Evolutionary conservation across 2,888 invertebrate genomes (phyloP).

Genomic region (Lottia scabra): DNA sequence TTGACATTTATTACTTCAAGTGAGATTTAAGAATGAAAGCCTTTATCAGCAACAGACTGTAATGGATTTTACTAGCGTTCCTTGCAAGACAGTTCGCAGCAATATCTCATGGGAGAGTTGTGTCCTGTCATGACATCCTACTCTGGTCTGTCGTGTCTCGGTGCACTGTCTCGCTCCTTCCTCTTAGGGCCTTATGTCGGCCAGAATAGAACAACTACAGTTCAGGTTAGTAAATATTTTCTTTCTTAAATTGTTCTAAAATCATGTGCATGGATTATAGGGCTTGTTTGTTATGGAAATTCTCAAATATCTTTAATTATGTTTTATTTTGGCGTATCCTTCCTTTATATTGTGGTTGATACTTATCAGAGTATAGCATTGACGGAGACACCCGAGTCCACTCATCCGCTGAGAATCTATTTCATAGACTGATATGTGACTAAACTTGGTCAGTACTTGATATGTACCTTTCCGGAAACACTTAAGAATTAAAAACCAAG

Average conservation of each 20-base stretch:
- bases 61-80: background rate
- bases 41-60: background rate
- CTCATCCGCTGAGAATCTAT: too few species aligned
- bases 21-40: background rate
- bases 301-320: too few species aligned
- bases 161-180: constrained; percentile 11
- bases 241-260: background rate
- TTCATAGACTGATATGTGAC: too few species aligned
- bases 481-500: too few species aligned
- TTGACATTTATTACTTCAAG: background rate
- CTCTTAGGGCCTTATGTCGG: background rate
- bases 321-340: too few species aligned
- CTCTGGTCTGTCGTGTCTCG: background rate
- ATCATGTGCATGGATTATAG: too few species aligned
- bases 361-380: too few species aligned
- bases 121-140: background rate
- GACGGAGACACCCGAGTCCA: too few species aligned
- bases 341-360: too few species aligned
- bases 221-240: background rate
- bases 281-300: too few species aligned
- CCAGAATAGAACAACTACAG: background rate
- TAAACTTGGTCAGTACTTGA: too few species aligned
- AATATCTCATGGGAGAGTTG: background rate
- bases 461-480: too few species aligned
- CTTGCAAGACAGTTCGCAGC: background rate